These are phyloP conservation scores for Apodemia duryi DNA, from an alignment of 2,888 invertebrate genomes.

Conservation along the genomic window DNA sequence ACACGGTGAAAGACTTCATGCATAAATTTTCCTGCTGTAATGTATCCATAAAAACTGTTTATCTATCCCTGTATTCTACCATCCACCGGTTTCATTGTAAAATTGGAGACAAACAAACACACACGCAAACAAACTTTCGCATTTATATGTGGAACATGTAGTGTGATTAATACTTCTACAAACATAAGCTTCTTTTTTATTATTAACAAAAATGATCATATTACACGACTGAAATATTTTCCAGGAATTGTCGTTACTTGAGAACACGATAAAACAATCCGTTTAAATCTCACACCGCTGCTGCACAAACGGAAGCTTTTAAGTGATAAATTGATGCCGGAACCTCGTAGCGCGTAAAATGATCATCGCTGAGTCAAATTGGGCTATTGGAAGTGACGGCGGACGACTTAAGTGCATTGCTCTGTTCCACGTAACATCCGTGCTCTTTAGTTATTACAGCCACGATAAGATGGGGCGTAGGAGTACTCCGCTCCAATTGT, in stretches of 20 bases:
- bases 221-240: constrained; percentile 37
- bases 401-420: constrained; percentile 53
- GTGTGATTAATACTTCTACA: not conserved
- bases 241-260: constrained; percentile 41
- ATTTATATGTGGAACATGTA: not conserved
- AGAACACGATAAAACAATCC: constrained; percentile 48
- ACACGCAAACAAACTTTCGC: not conserved
- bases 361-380: constrained; percentile 59
- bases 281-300: constrained; percentile 42
- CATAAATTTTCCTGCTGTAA: too few relatives aligned
- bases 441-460: constrained; percentile 29
- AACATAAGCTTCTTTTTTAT: not conserved
- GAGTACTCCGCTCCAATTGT: constrained; percentile 37
- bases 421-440: constrained; percentile 39
- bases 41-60: too few relatives aligned
- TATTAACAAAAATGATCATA: not conserved
- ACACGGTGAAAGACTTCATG: too few relatives aligned
- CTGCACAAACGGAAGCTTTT: constrained; percentile 68
- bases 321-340: constrained; percentile 77
- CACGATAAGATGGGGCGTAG: constrained; percentile 32
- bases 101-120: not conserved
- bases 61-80: not conserved
- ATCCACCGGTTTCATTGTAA: not conserved
- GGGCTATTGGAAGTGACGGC: constrained; percentile 42
- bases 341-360: constrained; percentile 70